Base-by-base conservation (phyloP, 2,113 vertebrate genomes). In the Uria aalge region DNA sequence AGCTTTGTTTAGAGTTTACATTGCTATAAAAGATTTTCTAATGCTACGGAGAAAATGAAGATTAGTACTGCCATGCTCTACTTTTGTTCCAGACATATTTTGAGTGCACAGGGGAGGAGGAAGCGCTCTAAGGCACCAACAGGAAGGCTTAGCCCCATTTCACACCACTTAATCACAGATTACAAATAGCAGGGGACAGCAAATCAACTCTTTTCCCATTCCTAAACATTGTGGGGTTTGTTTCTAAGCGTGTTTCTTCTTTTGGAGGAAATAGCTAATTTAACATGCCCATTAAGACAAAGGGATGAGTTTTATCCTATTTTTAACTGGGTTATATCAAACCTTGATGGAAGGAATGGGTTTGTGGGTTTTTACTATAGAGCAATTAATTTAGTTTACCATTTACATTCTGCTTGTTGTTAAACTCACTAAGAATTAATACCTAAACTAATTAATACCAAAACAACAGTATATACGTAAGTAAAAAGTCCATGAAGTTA, bases 151-250 rank as follows among this genome's bases (percentile, higher is more conserved):
- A 92, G 80, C 43, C 85, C 93, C 89, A 95, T 78, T 94, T 97
- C 95, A 95, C 67, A 96, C 85, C 50, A 53, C n/a, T 96, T 94
- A 91, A 96, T 95, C 94, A 88, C 41, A 94, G 75, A 66, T 94
- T 96, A 87, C 91, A 81, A 97, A 90, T 71, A 88, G 79, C 94
- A 91, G 78, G 92, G 75, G 94, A 88, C 82, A 27, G 80, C 47
- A 95, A 95, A 93, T 53, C 86, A 79, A 57, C 50, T 57, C 56
- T 50, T 69, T 73, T 14, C 53, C 86, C 40, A 2, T 43, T 90
- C 63, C 50, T 83, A 71, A 60, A 80, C 18, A 19, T 79, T 38
- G 45, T 2, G 29, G 38, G 38, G 62, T 53, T 88, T 82, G 48
- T 84, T 94, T 88, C 43, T 29, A 48, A 45, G 15, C 55, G 3